phyloP scores from a whole-genome alignment of 2,113 vertebrate species.

The Grammomys dolichurus region DNA sequence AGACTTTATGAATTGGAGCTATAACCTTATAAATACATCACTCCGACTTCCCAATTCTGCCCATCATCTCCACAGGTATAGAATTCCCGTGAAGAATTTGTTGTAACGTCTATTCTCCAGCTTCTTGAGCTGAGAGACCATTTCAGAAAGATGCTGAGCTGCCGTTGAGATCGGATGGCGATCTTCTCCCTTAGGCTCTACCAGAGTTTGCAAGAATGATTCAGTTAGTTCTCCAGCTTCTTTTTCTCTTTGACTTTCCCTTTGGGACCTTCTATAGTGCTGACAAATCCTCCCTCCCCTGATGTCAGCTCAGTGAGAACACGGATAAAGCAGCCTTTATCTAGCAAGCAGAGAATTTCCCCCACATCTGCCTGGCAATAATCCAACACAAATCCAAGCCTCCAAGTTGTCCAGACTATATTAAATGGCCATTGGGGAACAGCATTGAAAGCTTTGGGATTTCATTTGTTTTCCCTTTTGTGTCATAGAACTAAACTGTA shows the following conservation, averaged over 20 bases:
- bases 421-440: slow-evolving; percentile 41
- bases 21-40: background rate
- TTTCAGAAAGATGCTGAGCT: background rate
- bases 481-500: background rate
- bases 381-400: slow-evolving; percentile 58
- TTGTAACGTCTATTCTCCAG: slow-evolving; percentile 8
- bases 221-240: slow-evolving; percentile 8
- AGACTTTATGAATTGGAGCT: background rate
- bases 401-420: slow-evolving; percentile 25
- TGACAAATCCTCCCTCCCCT: slow-evolving; percentile 54
- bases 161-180: background rate
- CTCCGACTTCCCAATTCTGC: background rate
- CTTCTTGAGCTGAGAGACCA: background rate
- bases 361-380: slow-evolving; percentile 67
- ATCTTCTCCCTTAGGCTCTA: slow-evolving; percentile 45
- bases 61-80: background rate
- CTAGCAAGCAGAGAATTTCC: slow-evolving; percentile 53
- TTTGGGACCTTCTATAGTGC: background rate
- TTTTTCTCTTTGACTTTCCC: slow-evolving; percentile 51
- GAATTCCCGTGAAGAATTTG: background rate
- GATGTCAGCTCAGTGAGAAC: slow-evolving; percentile 58
- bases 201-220: background rate
- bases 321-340: slow-evolving; percentile 58
- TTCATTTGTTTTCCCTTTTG: slow-evolving; percentile 50
- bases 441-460: background rate